Evolutionary conservation across 2,888 invertebrate genomes (phyloP).

Genomic region (Cryptops parisi): DNA sequence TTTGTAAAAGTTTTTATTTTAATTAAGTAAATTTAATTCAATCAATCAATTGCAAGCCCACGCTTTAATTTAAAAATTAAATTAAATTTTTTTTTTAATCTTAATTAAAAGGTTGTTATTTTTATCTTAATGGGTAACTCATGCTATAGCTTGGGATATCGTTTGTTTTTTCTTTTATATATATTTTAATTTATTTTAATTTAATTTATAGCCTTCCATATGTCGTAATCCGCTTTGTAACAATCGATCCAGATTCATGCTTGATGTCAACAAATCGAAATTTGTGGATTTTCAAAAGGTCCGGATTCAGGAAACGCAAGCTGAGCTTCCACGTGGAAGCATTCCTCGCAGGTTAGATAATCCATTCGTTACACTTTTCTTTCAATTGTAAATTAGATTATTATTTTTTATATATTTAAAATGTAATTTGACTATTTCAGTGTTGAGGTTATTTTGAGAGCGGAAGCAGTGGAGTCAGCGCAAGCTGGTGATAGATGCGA

Average conservation of each 20-base stretch:
- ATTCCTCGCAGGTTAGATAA: slow-evolving; percentile 66
- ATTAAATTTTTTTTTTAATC: no score
- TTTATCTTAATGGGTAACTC: neutral
- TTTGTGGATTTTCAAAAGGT: slow-evolving; percentile 99
- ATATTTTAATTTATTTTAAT: slow-evolving; percentile 4
- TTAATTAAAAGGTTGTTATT: no score
- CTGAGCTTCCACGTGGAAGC: slow-evolving; percentile 88
- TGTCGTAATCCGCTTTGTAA: slow-evolving; percentile 93
- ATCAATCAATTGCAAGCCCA: no score
- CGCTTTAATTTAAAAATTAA: no score
- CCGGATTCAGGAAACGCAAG: slow-evolving; percentile 92
- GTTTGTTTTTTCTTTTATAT: slow-evolving; percentile 8
- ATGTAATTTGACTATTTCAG: slow-evolving; percentile 26
- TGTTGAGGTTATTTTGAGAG: slow-evolving; percentile 83
- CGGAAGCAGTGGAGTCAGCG: slow-evolving; percentile 90
- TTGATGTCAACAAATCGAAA: slow-evolving; percentile 82
- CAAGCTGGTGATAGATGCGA: slow-evolving; percentile 78
- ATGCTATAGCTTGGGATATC: no score
- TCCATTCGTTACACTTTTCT: neutral
- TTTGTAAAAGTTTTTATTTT: slow-evolving; percentile 10
- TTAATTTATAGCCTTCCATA: slow-evolving; percentile 62
- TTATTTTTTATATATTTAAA: slow-evolving; percentile 2
- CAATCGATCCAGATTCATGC: slow-evolving; percentile 74
- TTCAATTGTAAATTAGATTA: neutral
- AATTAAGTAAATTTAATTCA: no score